A percentile compares a stretch with the other conserved stretches of the same genome.
phyloP scores from a whole-genome alignment of 2,113 vertebrate species.

The Pipra filicauda region DNA sequence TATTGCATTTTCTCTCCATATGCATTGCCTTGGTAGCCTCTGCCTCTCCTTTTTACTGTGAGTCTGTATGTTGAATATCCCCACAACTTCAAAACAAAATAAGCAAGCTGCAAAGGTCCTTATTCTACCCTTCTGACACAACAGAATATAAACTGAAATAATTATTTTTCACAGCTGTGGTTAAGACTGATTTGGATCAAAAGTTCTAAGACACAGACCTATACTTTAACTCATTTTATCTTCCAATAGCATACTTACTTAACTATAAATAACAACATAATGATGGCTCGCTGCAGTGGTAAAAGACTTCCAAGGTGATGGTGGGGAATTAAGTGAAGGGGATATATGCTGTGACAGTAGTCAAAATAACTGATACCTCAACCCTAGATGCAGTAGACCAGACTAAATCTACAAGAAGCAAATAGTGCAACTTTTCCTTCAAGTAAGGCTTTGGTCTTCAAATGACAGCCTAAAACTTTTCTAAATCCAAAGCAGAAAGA shows the following conservation, averaged over 20 bases:
- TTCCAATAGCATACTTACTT: background rate
- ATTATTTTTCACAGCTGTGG: background rate
- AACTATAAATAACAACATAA: background rate
- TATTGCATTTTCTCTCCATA: background rate
- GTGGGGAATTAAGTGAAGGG: background rate
- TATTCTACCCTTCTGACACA: background rate
- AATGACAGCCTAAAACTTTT: background rate
- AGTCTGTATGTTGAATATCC: background rate
- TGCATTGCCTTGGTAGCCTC: background rate
- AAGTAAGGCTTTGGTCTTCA: background rate
- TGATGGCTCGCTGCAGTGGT: background rate
- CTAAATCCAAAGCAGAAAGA: background rate
- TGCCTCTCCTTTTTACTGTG: background rate
- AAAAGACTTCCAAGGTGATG: background rate
- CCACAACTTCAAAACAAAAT: background rate
- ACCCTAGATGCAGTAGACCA: background rate
- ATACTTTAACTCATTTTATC: background rate
- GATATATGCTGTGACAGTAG: background rate
- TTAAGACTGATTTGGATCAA: background rate
- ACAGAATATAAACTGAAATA: background rate
- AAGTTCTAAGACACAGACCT: background rate
- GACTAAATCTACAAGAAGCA: background rate
- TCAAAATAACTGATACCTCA: background rate
- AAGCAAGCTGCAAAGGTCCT: background rate
- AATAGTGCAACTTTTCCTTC: background rate